These are phyloP conservation scores for Misgurnus anguillicaudatus DNA, from an alignment of 2,113 vertebrate species.

Conservation along the genomic window DNA sequence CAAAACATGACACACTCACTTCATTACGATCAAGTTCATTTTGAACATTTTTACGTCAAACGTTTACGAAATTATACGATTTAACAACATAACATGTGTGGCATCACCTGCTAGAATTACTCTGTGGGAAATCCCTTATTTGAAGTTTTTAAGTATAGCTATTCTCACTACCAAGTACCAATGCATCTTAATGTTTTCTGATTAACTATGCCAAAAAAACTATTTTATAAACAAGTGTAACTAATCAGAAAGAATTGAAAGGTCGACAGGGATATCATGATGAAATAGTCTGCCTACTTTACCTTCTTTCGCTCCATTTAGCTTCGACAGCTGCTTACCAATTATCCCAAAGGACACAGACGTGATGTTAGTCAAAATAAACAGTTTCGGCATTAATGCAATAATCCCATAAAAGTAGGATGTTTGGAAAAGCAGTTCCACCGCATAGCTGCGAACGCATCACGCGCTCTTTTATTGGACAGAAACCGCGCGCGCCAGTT, in stretches of 20 bases:
- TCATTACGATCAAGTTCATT: background rate
- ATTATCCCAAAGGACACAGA: background rate
- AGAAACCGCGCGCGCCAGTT: conserved; percentile 59
- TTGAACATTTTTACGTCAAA: background rate
- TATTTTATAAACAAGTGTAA: background rate
- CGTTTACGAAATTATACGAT: background rate
- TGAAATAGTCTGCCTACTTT: conserved; percentile 39
- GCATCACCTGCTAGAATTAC: background rate
- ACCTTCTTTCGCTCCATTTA: conserved; percentile 52
- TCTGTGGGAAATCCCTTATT: background rate
- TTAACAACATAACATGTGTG: background rate
- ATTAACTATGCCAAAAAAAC: no score
- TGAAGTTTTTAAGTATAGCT: background rate
- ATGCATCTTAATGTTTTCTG: background rate
- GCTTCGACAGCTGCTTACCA: conserved; percentile 42
- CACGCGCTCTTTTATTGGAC: conserved; percentile 54
- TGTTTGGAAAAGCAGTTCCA: conserved; percentile 27
- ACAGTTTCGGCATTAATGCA: background rate
- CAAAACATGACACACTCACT: background rate
- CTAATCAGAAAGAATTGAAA: background rate
- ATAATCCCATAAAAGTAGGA: conserved; percentile 29
- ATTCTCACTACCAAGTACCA: background rate
- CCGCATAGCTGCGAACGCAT: conserved; percentile 26
- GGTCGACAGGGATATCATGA: conserved; percentile 1
- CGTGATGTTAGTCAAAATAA: background rate